Base-by-base conservation (phyloP, 2,888 invertebrate genomes). In the Diachrysia chrysitis region DNA sequence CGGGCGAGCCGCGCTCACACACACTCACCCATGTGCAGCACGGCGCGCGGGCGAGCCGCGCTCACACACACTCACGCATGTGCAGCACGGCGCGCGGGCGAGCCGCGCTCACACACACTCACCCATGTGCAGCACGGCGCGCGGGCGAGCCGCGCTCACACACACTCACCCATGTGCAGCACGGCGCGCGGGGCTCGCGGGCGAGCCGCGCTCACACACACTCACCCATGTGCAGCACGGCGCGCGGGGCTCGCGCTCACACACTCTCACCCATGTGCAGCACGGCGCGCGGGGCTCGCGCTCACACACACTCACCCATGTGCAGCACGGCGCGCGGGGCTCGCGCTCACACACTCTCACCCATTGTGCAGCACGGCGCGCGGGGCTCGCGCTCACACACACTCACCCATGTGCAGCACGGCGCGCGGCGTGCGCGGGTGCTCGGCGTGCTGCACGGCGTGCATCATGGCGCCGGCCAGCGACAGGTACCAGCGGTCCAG, bases 401-500 rank as follows among this genome's bases (percentile, higher is more conserved):
- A 32, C 53, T 69, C 79, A 74, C 74, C 88, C 66, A 87, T 74
- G 71, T 73, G 82, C 71, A 85, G 65, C 59, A 82, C 84, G 66
- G 77, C 78, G 58, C 97, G 96, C 5, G 99, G 99, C 17, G 99
- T 99, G 95, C 99, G 99, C 77, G 97, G 97, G 91, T 98, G 98
- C 84, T 98, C 98, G 81, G 98, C 97, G 58, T 96, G 92, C 48
- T 96, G 96, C 74, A 99, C 60, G 73, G 97, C 97, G 81, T 98
- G 97, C 91, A 98, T 97, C 95, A 99, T 98, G 53, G 97, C 97
- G 78, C 96, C 96, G n/a, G 98, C 97, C 82, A 98, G 93, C 90
- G 97, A 96, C 37, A 96, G 96, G 90, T 98, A 98, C 98, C 98
- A 99, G 87, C 99, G 98, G 88, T 99, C 99, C 79, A 99, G 96